Conservation (phyloP, 2,797 vertebrate species). For the Dicrostonyx torquatus region DNA sequence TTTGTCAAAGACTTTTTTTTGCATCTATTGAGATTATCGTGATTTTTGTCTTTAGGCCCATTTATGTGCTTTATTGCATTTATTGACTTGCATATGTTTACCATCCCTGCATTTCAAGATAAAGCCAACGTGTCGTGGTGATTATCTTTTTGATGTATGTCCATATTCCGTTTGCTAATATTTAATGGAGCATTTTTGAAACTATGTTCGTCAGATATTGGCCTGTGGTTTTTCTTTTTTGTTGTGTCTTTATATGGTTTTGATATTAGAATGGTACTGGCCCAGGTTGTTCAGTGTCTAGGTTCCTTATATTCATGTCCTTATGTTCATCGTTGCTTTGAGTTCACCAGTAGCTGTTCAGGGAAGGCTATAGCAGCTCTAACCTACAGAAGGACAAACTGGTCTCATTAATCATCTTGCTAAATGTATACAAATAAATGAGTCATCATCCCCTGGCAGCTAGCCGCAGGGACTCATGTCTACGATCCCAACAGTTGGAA, state of each 20-base stretch:
- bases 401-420: neutral
- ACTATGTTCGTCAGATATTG: neutral
- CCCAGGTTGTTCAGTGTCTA: neutral
- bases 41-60: neutral
- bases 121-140: neutral
- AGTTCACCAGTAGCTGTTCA: neutral
- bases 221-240: neutral
- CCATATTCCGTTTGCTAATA: neutral
- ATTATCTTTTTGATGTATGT: neutral
- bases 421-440: neutral
- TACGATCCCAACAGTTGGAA: neutral
- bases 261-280: neutral
- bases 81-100: neutral
- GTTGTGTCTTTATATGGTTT: neutral
- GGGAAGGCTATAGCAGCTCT: neutral
- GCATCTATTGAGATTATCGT: neutral
- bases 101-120: neutral
- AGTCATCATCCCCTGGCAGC: neutral
- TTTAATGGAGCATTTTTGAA: neutral
- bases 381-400: slow-evolving; percentile 25
- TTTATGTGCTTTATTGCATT: neutral
- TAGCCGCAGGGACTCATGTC: too few species aligned
- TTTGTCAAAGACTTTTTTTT: neutral
- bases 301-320: too few species aligned
- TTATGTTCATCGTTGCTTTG: neutral